phyloP scores from a whole-genome alignment of 2,113 vertebrate genomes.

The Falcunculus frontatus region DNA sequence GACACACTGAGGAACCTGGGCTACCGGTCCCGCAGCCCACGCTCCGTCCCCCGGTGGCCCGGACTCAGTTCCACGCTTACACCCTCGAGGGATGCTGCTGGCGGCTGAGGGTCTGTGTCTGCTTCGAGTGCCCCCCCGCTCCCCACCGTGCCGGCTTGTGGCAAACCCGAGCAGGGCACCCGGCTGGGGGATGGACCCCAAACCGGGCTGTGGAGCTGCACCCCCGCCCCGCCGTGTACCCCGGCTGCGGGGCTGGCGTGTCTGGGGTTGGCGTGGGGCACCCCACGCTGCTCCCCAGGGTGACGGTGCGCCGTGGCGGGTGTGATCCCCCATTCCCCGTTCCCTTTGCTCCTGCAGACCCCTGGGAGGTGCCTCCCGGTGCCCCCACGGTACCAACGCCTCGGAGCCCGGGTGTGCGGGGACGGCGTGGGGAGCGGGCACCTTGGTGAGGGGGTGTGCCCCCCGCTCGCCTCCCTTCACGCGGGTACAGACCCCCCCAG shows the following conservation, averaged over 20 bases:
- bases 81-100: neutral
- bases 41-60: accelerated
- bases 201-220: neutral
- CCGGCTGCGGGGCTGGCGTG: neutral
- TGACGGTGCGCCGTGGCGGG: neutral
- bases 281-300: neutral
- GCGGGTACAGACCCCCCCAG: too few species aligned
- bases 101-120: accelerated
- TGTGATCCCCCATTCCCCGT: neutral
- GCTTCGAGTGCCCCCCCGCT: accelerated
- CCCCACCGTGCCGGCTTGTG: neutral
- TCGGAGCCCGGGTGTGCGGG: neutral
- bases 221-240: too few species aligned
- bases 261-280: neutral
- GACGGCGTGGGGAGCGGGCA: neutral
- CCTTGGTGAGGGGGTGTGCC: neutral
- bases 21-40: accelerated
- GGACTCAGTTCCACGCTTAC: accelerated
- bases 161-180: neutral
- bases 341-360: neutral
- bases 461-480: neutral
- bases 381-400: neutral
- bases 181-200: neutral
- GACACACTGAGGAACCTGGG: accelerated
- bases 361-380: neutral